phyloP scores from a whole-genome alignment of 2,888 invertebrate species.

The Acanthosepion lycidas region DNA sequence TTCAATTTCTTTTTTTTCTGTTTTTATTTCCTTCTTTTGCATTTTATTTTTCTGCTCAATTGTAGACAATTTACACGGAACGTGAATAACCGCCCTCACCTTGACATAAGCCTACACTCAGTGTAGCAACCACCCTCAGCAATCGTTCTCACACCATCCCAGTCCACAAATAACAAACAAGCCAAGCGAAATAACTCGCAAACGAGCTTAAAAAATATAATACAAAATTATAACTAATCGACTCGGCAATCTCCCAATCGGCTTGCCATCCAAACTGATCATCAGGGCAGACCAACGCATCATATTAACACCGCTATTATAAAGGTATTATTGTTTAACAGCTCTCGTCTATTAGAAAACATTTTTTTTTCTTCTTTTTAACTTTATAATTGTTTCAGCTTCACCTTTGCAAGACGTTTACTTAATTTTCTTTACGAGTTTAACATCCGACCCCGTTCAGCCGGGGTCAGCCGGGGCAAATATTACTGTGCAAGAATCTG shows the following conservation, averaged over 20 bases:
- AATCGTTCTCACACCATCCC: neutral
- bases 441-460: no score
- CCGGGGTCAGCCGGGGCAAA: no score
- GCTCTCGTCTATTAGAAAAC: no score
- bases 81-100: neutral
- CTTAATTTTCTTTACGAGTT: no score
- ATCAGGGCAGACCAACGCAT: neutral
- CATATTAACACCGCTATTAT: neutral
- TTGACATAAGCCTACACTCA: no score
- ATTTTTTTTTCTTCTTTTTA: no score
- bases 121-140: neutral
- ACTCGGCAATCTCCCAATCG: neutral
- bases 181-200: neutral
- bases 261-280: neutral
- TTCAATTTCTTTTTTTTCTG: neutral
- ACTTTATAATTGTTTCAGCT: no score
- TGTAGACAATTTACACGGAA: slow-evolving; percentile 33
- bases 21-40: neutral
- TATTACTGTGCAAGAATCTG: no score
- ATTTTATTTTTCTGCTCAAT: neutral
- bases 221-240: neutral
- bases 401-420: no score
- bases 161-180: neutral
- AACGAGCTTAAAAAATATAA: neutral
- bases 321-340: neutral